These are phyloP conservation scores for Nesidiocoris tenuis DNA, from an alignment of 2,888 invertebrate genomes.

Conservation along the genomic window DNA sequence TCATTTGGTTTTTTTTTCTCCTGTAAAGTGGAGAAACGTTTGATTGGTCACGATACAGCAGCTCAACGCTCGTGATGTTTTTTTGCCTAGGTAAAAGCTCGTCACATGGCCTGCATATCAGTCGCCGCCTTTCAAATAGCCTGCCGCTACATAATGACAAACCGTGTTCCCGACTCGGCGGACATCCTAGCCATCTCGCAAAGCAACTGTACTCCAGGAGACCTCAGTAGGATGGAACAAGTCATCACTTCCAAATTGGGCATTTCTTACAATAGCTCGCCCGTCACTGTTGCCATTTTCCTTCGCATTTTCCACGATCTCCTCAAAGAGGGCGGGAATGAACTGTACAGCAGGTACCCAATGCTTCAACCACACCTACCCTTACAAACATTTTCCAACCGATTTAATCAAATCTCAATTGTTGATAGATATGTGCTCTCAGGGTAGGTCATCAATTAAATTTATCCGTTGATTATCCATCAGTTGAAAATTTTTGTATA, in stretches of 20 bases:
- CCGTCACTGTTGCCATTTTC: slow-evolving; percentile 68
- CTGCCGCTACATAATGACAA: slow-evolving; percentile 59
- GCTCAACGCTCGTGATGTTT: slow-evolving; percentile 37
- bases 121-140: slow-evolving; percentile 84
- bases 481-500: too few relatives aligned
- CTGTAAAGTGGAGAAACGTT: too few relatives aligned
- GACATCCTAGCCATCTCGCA: slow-evolving; percentile 70
- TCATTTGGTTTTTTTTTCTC: too few relatives aligned
- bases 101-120: slow-evolving; percentile 84
- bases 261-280: slow-evolving; percentile 59
- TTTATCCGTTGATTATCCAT: too few relatives aligned
- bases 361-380: too few relatives aligned
- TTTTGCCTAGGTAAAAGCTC: slow-evolving; percentile 68
- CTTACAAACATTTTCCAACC: too few relatives aligned
- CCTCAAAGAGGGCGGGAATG: slow-evolving; percentile 59
- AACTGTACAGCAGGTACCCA: slow-evolving; percentile 57
- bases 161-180: slow-evolving; percentile 53
- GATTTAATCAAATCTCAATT: too few relatives aligned
- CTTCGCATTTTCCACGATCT: slow-evolving; percentile 66
- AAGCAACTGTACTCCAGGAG: slow-evolving; percentile 80
- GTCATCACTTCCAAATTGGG: slow-evolving; percentile 77
- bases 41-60: too few relatives aligned
- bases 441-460: too few relatives aligned
- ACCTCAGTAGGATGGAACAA: slow-evolving; percentile 81
- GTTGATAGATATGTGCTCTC: too few relatives aligned